Percentiles rank a stretch among this genome's conserved stretches.
Conservation (phyloP, 2,888 invertebrate species). For the Hemistola chrysoprasaria region DNA sequence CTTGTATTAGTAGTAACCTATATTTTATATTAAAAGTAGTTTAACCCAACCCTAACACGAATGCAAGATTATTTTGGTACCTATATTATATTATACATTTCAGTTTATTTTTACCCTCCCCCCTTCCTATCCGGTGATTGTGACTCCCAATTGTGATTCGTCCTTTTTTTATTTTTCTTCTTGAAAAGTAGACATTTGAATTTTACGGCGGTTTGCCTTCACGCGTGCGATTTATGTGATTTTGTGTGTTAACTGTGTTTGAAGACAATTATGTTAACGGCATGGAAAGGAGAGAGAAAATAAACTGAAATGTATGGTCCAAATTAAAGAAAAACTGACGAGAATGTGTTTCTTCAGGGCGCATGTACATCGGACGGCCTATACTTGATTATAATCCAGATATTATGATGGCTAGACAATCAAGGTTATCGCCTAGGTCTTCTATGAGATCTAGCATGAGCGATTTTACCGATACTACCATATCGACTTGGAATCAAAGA, state of each 20-base stretch:
- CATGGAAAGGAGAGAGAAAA: conserved; percentile 61
- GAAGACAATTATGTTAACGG: conserved; percentile 47
- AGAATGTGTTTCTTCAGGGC: conserved; percentile 54
- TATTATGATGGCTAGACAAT: conserved; percentile 54
- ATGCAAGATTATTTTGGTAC: conserved; percentile 66
- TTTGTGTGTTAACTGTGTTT: conserved; percentile 70
- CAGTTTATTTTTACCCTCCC: conserved; percentile 74
- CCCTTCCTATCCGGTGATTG: conserved; percentile 58
- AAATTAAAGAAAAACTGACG: conserved; percentile 33
- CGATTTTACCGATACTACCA: conserved; percentile 78
- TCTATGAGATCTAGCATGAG: conserved; percentile 73
- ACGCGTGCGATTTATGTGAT: conserved; percentile 46
- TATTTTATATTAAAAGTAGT: conserved; percentile 40
- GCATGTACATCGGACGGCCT: conserved; percentile 65
- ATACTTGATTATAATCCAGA: conserved; percentile 77
- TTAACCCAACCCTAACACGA: conserved; percentile 66
- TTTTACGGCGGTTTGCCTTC: conserved; percentile 28
- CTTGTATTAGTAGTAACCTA: conserved; percentile 39
- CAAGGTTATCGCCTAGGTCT: conserved; percentile 68
- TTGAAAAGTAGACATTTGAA: conserved; percentile 27
- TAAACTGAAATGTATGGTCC: conserved; percentile 81
- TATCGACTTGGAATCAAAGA: conserved; percentile 74
- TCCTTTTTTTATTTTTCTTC: conserved; percentile 19
- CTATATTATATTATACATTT: conserved; percentile 78
- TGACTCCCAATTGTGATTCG: conserved; percentile 30